Evolutionary conservation across 2,888 invertebrate species (phyloP).

Genomic region (Polylopha cassiicola): DNA sequence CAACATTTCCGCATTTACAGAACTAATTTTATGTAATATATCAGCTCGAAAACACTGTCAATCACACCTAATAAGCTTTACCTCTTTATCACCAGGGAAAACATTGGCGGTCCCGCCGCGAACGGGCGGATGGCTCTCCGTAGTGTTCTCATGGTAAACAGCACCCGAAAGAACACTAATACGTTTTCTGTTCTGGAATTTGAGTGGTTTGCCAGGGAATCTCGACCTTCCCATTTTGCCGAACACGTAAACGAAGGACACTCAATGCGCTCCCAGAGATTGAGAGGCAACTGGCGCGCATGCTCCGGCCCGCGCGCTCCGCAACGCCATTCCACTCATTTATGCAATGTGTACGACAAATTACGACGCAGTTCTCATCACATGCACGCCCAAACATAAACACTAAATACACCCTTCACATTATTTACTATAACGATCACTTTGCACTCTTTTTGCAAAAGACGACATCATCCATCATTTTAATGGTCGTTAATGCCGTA

Average conservation of each 20-base stretch:
- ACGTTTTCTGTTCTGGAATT: conserved; percentile 90
- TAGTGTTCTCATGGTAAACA: conserved; percentile 71
- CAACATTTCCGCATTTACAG: conserved; percentile 47
- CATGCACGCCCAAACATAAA: conserved; percentile 59
- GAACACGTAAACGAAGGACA: conserved; percentile 74
- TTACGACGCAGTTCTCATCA: conserved; percentile 73
- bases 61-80: conserved; percentile 39
- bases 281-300: conserved; percentile 74
- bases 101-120: conserved; percentile 64
- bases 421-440: conserved; percentile 67
- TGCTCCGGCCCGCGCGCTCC: conserved; percentile 76
- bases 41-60: conserved; percentile 30
- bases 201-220: conserved; percentile 93
- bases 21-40: conserved; percentile 38
- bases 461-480: conserved; percentile 71
- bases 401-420: conserved; percentile 64
- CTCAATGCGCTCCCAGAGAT: conserved; percentile 73
- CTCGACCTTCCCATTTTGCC: conserved; percentile 87
- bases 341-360: conserved; percentile 73
- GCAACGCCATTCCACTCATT: conserved; percentile 76
- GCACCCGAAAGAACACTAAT: conserved; percentile 85
- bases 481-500: conserved; percentile 69
- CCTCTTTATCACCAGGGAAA: conserved; percentile 73
- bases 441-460: conserved; percentile 69
- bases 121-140: conserved; percentile 65